Percentiles rank a stretch among this genome's conserved stretches.
Conservation (phyloP, 2,888 invertebrate genomes). For the Parnassius glacialis region DNA sequence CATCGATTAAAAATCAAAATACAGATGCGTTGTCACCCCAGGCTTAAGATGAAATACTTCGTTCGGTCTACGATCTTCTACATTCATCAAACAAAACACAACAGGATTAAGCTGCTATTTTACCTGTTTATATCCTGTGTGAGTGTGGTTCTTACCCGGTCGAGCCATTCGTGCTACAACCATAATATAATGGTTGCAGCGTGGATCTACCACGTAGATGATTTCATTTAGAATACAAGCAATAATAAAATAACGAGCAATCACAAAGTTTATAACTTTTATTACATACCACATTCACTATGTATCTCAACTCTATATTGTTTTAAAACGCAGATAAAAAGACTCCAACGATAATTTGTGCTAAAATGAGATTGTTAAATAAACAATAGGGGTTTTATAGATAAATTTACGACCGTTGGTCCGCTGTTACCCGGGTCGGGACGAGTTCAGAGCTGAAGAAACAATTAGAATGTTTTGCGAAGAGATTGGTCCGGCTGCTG, state of each 20-base stretch:
- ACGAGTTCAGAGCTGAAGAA: slow-evolving; percentile 41
- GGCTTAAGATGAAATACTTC: no score
- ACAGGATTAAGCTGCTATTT: no score
- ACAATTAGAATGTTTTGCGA: slow-evolving; percentile 62
- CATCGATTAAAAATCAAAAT: no score
- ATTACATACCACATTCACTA: background rate
- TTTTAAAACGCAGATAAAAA: background rate
- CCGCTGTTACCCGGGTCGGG: slow-evolving; percentile 12
- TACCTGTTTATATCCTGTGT: no score
- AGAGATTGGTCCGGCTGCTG: slow-evolving; percentile 46
- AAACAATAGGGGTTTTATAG: slow-evolving; percentile 24
- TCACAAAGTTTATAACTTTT: background rate
- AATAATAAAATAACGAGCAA: background rate
- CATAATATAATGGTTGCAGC: no score
- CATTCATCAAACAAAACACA: no score
- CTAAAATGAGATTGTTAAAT: slow-evolving; percentile 18
- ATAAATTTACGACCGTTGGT: slow-evolving; percentile 20
- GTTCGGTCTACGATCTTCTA: no score
- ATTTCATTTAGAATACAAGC: background rate
- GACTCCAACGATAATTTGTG: slow-evolving; percentile 4
- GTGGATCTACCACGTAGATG: no score
- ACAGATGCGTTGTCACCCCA: no score
- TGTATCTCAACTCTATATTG: no score
- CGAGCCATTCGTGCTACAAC: no score
- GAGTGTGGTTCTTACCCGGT: no score